Percentiles rank a stretch among this genome's conserved stretches.
Conservation (phyloP, 2,113 vertebrate genomes). For the Cyprinodon tularosa region DNA sequence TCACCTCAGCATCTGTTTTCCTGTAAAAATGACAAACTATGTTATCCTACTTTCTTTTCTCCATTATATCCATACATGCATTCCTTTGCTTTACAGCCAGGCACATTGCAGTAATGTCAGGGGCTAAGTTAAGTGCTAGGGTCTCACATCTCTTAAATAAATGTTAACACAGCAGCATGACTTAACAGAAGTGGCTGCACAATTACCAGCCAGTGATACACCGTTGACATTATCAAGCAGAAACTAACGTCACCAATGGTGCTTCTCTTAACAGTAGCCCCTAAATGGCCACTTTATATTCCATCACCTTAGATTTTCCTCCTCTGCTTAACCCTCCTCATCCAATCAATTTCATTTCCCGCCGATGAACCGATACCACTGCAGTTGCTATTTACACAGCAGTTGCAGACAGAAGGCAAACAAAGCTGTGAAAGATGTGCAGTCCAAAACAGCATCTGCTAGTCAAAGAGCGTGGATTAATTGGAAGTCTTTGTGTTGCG, state of each 20-base stretch:
- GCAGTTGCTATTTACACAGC: slow-evolving; percentile 59
- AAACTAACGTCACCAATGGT: slow-evolving; percentile 61
- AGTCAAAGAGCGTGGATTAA: slow-evolving; percentile 73
- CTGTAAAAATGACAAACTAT: slow-evolving; percentile 16
- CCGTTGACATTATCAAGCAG: slow-evolving; percentile 74
- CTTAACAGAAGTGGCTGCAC: slow-evolving; percentile 67
- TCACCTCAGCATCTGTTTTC: neutral
- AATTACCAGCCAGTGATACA: slow-evolving; percentile 66
- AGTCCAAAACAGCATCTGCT: slow-evolving; percentile 60
- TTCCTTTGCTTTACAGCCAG: slow-evolving; percentile 25
- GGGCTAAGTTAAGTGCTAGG: slow-evolving; percentile 55
- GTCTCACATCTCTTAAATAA: slow-evolving; percentile 64
- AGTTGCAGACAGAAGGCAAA: slow-evolving; percentile 56
- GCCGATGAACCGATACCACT: slow-evolving; percentile 61
- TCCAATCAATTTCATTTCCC: slow-evolving; percentile 64
- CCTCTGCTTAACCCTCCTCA: slow-evolving; percentile 16
- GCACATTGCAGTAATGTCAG: slow-evolving; percentile 33
- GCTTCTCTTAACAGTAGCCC: slow-evolving; percentile 49
- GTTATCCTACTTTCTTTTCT: slow-evolving; percentile 18
- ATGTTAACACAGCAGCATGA: slow-evolving; percentile 71
- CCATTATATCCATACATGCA: slow-evolving; percentile 35
- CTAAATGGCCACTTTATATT: slow-evolving; percentile 72
- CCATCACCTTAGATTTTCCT: slow-evolving; percentile 62
- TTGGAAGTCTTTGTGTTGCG: slow-evolving; percentile 78
- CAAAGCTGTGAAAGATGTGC: slow-evolving; percentile 52